Evolutionary conservation across 2,888 invertebrate genomes (phyloP).

Genomic region (Tetragonisca angustula): DNA sequence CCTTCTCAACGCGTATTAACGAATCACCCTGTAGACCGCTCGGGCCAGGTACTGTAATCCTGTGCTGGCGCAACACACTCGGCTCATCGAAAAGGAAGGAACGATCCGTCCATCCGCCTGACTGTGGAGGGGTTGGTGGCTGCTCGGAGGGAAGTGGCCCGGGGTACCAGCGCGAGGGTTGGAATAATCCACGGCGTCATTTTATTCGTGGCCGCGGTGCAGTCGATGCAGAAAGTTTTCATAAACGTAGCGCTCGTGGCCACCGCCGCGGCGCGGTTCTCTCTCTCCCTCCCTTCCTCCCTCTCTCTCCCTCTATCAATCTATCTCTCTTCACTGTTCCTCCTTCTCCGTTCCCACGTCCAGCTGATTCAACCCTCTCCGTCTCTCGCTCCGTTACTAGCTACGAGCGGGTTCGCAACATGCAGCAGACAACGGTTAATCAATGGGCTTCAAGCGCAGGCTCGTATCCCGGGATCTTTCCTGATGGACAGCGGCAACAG

Average conservation of each 20-base stretch:
- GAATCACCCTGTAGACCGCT: background rate
- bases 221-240: constrained; percentile 79
- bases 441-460: constrained; percentile 83
- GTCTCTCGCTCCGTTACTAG: constrained; percentile 38
- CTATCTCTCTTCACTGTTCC: background rate
- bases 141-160: constrained; percentile 9
- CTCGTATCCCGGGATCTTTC: constrained; percentile 78
- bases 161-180: constrained; percentile 10
- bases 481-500: constrained; percentile 80
- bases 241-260: constrained; percentile 76
- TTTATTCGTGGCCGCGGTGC: constrained; percentile 69
- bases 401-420: constrained; percentile 63
- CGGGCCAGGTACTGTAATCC: background rate
- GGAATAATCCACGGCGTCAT: constrained; percentile 69
- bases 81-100: constrained; percentile 14
- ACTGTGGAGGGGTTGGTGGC: background rate
- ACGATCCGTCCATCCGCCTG: background rate
- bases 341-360: background rate
- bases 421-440: constrained; percentile 82
- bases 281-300: background rate
- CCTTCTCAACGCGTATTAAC: background rate
- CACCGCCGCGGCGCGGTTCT: constrained; percentile 23
- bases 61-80: background rate
- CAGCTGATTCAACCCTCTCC: constrained; percentile 15
- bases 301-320: background rate